phyloP scores from a whole-genome alignment of 2,888 invertebrate species.

The Adelphocoris suturalis region DNA sequence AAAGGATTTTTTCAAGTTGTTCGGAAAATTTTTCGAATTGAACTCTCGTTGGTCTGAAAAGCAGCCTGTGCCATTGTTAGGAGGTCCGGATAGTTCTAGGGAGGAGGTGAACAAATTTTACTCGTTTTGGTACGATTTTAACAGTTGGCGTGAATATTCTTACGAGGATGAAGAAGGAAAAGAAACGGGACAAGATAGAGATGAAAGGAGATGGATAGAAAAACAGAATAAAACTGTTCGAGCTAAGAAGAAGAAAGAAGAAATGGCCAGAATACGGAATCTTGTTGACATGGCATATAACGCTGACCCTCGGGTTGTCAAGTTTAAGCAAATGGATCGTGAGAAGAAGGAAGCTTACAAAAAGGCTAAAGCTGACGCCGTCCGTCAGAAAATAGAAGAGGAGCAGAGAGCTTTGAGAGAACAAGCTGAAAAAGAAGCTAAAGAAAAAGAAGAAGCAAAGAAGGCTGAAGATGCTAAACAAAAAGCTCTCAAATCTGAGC shows the following conservation, averaged over 20 bases:
- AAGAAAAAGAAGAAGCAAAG: slow-evolving; percentile 88
- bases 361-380: slow-evolving; percentile 89
- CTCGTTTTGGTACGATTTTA: slow-evolving; percentile 98
- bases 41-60: slow-evolving; percentile 96
- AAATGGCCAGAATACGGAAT: slow-evolving; percentile 93
- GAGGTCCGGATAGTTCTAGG: slow-evolving; percentile 86
- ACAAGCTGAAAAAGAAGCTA: slow-evolving; percentile 81
- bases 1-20: slow-evolving; percentile 75
- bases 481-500: slow-evolving; percentile 90
- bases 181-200: slow-evolving; percentile 92
- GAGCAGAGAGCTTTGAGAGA: slow-evolving; percentile 86
- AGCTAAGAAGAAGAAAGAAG: slow-evolving; percentile 96
- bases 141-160: slow-evolving; percentile 99
- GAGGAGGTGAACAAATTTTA: slow-evolving; percentile 96
- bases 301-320: slow-evolving; percentile 94
- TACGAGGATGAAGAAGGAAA: slow-evolving; percentile 99
- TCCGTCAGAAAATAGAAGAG: slow-evolving; percentile 90
- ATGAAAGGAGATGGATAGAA: slow-evolving; percentile 88
- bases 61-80: slow-evolving; percentile 90
- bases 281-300: slow-evolving; percentile 96
- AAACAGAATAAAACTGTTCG: slow-evolving; percentile 97
- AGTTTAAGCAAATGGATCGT: slow-evolving; percentile 96
- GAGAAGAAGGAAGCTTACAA: slow-evolving; percentile 93
- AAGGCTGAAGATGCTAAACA: slow-evolving; percentile 90
- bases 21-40: slow-evolving; percentile 80